Base-by-base conservation (phyloP, 1,140 invertebrate species). In the Liolophura sinensis region DNA sequence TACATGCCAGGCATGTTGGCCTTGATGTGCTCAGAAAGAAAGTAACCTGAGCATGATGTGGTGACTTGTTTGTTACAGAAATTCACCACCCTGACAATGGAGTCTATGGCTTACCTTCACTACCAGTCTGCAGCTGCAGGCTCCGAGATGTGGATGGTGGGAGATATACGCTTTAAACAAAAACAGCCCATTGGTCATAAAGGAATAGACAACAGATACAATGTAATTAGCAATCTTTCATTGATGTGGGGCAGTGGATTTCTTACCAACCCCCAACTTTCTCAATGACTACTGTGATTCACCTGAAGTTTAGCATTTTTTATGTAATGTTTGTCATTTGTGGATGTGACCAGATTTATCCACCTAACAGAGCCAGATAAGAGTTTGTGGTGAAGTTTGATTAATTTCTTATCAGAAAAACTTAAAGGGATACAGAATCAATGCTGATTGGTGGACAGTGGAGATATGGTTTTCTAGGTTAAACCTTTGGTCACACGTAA, bases 91-190 rank as follows among this genome's bases (percentile, higher is more conserved):
- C 74, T 84, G 49, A 63, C 68, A 49, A 83, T 85, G 81, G 81
- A 85, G 79, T 84, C 85, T 56, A 81, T 89, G 66, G 86, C 85
- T n/a, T 83, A 88, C 50, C 76, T 88, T 22, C 84, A 87, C 62
- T 78, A 89, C 76, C 80, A 84, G 60, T 86, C 87, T 73, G 64
- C 75, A 60, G 75, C 82, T 49, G 72, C 85, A 25, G 84, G 86
- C 7, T 86, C 85, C 47, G 77, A 83, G 47, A 80, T 89, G 31
- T 82, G 86, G 66, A 78, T 88, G 50, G 81, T 85, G 73, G 89
- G 86, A 22, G 88, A 90, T 78, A 71, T 92, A 25, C 65, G 81
- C 46, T 76, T 90, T 15, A 80, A 85, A 55, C 90, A 91, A 82
- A 87, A 82, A 57, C 71, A 84, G 56, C 87, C 88, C 49, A 77